These are phyloP conservation scores for Dicentrarchus labrax DNA, from an alignment of 2,113 vertebrate genomes.

Conservation along the genomic window DNA sequence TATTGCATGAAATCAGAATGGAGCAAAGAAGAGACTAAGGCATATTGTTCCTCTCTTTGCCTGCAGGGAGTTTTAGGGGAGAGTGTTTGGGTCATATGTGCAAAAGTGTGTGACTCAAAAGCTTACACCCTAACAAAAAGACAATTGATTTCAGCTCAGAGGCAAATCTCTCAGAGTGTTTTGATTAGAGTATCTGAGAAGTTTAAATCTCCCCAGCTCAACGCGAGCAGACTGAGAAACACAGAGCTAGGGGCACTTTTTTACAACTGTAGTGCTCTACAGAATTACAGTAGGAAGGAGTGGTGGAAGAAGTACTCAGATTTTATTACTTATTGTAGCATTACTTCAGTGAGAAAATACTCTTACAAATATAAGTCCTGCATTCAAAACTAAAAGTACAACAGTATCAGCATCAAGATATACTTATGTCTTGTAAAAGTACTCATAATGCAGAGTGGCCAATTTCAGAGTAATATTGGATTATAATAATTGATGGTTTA, in stretches of 20 bases:
- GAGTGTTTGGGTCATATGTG: conserved; percentile 55
- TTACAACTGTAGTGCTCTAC: conserved; percentile 20
- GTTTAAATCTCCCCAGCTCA: conserved; percentile 61
- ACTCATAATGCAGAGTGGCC: neutral
- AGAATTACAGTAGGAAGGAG: conserved; percentile 31
- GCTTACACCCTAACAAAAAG: conserved; percentile 62
- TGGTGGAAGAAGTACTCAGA: neutral
- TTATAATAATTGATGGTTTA: neutral
- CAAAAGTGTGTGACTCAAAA: conserved; percentile 60
- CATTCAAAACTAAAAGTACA: neutral
- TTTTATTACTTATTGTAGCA: neutral
- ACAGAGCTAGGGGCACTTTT: conserved; percentile 48
- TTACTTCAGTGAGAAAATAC: neutral
- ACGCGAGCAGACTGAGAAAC: conserved; percentile 38
- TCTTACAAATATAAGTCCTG: neutral
- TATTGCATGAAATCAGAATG: conserved; percentile 1
- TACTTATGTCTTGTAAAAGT: neutral
- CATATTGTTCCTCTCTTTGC: conserved; percentile 7
- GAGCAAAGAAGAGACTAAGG: neutral
- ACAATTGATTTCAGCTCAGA: conserved; percentile 71
- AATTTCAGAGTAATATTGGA: neutral
- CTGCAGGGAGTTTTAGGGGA: conserved; percentile 32
- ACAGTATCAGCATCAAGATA: neutral
- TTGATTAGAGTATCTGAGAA: conserved; percentile 67
- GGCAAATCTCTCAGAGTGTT: conserved; percentile 68